These are phyloP conservation scores for Pardosa pseudoannulata DNA, from an alignment of 2,888 invertebrate species.

Conservation along the genomic window DNA sequence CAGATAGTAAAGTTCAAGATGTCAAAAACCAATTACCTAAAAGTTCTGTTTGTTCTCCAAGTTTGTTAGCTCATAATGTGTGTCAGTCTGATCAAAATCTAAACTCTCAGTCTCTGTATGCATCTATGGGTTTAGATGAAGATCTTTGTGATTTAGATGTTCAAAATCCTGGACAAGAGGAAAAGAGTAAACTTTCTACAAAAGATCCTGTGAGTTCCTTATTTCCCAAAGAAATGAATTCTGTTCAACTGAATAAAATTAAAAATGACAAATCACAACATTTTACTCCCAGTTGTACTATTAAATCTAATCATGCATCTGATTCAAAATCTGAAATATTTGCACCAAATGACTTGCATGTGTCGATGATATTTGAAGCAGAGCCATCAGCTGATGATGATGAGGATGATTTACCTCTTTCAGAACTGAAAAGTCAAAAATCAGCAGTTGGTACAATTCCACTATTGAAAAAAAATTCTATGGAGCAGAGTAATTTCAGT, in stretches of 20 bases:
- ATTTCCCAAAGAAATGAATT: no score
- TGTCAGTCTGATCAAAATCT: not conserved
- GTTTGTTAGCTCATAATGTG: no score
- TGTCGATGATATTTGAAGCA: conserved; percentile 7
- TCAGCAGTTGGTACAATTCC: not conserved
- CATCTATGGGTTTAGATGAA: conserved; percentile 12
- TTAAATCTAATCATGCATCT: no score
- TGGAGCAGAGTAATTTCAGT: not conserved
- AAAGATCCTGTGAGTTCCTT: no score
- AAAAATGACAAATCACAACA: no score
- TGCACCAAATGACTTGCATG: not conserved
- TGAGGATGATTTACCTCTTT: not conserved
- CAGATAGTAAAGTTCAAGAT: no score
- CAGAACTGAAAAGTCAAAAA: not conserved
- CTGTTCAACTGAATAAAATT: no score
- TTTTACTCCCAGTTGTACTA: no score
- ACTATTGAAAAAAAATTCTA: not conserved
- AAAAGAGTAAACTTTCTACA: no score
- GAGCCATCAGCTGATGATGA: not conserved
- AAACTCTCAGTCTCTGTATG: not conserved
- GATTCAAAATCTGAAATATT: not conserved
- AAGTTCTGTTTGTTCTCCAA: no score
- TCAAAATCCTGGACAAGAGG: no score
- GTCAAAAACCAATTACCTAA: no score
- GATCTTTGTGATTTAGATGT: not conserved